Conservation (phyloP, 1,140 invertebrate genomes). For the Eupeodes corollae region DNA sequence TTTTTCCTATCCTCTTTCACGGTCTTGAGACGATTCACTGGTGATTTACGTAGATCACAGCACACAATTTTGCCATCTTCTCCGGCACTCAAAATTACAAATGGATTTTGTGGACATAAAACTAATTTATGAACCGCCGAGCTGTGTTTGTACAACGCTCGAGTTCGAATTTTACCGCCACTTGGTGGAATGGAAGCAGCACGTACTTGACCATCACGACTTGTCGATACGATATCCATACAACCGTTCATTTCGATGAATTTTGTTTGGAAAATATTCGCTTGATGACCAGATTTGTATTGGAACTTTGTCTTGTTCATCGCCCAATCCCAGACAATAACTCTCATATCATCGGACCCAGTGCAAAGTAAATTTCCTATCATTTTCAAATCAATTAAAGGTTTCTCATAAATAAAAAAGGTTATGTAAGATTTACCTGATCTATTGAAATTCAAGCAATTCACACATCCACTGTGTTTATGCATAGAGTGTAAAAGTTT, state of each 20-base stretch:
- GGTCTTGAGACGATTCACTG: background rate
- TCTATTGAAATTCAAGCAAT: constrained; percentile 81
- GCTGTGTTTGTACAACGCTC: constrained; percentile 19
- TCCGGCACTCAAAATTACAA: constrained; percentile 72
- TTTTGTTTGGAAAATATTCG: constrained; percentile 83
- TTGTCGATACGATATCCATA: constrained; percentile 73
- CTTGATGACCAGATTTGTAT: constrained; percentile 67
- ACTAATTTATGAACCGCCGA: constrained; percentile 31
- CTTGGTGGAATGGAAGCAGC: constrained; percentile 23
- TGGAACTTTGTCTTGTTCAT: constrained; percentile 48
- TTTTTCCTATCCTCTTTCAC: constrained; percentile 6
- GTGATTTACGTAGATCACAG: constrained; percentile 63
- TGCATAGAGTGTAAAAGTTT: constrained; percentile 67
- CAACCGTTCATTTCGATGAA: constrained; percentile 51
- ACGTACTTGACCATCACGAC: constrained; percentile 77
- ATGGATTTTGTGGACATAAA: constrained; percentile 50
- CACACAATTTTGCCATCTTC: constrained; percentile 75
- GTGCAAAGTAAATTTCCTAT: constrained; percentile 40
- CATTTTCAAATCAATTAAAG: too few species aligned
- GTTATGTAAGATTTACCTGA: constrained; percentile 35
- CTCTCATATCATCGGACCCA: constrained; percentile 79
- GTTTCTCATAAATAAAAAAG: background rate
- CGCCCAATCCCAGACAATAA: constrained; percentile 87
- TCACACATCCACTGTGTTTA: constrained; percentile 81
- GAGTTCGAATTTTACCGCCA: constrained; percentile 14